These are phyloP conservation scores for Ceyx melanurus DNA, from an alignment of 2,113 vertebrate species.

Conservation along the genomic window DNA sequence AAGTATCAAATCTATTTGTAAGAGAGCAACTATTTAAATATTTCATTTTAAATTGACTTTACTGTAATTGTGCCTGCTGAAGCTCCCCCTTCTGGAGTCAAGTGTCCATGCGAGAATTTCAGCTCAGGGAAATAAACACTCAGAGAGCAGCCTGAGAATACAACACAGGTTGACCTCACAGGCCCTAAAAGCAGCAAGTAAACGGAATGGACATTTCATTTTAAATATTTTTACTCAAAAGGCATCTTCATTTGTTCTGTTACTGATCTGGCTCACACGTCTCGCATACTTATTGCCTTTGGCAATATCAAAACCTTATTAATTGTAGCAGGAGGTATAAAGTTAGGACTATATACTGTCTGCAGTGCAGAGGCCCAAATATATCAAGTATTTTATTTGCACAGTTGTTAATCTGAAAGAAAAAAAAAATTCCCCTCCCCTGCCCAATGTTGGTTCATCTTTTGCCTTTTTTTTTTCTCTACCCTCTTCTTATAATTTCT, in stretches of 20 bases:
- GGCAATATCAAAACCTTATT: not conserved
- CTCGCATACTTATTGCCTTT: not conserved
- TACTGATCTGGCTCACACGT: not conserved
- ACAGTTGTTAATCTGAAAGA: not conserved
- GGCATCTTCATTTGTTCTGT: not conserved
- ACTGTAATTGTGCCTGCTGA: not conserved
- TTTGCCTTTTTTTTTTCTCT: not conserved
- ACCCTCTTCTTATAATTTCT: not conserved
- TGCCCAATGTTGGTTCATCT: not conserved
- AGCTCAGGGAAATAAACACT: not conserved
- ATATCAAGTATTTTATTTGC: not conserved
- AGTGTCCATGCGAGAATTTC: not conserved
- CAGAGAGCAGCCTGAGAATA: not conserved
- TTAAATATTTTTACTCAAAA: not conserved
- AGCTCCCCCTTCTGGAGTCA: slow-evolving; percentile 59
- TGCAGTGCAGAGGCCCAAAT: not conserved
- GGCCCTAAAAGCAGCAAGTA: not conserved
- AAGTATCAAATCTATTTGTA: not conserved
- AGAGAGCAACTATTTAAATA: not conserved
- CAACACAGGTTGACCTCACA: accelerated
- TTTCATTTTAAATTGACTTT: not conserved
- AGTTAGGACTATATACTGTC: not conserved
- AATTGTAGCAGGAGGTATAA: not conserved
- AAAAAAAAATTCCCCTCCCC: not conserved
- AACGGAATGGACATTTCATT: not conserved